phyloP scores from a whole-genome alignment of 2,888 invertebrate species.

The Caenorhabditis japonica region DNA sequence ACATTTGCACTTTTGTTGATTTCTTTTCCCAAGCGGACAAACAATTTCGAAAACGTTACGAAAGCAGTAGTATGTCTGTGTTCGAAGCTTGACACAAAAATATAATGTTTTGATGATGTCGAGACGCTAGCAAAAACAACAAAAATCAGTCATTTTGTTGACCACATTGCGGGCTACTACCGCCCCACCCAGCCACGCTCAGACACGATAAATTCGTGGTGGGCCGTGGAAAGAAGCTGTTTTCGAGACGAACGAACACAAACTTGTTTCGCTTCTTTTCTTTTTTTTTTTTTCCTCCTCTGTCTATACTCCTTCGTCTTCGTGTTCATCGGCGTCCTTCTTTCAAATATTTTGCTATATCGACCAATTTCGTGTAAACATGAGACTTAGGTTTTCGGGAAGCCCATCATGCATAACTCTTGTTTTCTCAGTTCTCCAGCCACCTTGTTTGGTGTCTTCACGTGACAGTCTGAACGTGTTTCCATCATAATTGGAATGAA shows the following conservation, averaged over 20 bases:
- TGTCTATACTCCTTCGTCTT: constrained; percentile 14
- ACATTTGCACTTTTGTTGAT: constrained; percentile 29
- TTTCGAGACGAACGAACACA: constrained; percentile 48
- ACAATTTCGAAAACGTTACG: constrained; percentile 7
- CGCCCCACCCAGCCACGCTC: constrained; percentile 34
- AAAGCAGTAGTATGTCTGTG: constrained; percentile 15
- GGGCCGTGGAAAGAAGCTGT: constrained; percentile 46
- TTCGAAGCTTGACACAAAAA: constrained; percentile 30
- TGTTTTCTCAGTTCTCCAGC: neutral
- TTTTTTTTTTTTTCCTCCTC: constrained; percentile 23
- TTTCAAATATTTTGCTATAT: constrained; percentile 44
- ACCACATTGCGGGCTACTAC: constrained; percentile 45
- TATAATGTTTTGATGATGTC: constrained; percentile 51
- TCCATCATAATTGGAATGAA: too few species aligned
- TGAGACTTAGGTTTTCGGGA: constrained; percentile 44
- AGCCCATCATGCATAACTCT: neutral
- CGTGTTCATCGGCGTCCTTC: constrained; percentile 38
- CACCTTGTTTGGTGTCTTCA: neutral
- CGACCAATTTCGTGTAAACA: constrained; percentile 54
- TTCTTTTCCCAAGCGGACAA: neutral
- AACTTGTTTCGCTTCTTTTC: constrained; percentile 47
- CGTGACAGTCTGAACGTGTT: too few species aligned
- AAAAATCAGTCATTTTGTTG: constrained; percentile 53
- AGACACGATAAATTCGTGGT: constrained; percentile 51
- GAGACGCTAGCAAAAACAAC: constrained; percentile 41